Conservation (phyloP, 35 echinoderm and acorn worm genomes). For the Hemicentrotus pulcherrimus region DNA sequence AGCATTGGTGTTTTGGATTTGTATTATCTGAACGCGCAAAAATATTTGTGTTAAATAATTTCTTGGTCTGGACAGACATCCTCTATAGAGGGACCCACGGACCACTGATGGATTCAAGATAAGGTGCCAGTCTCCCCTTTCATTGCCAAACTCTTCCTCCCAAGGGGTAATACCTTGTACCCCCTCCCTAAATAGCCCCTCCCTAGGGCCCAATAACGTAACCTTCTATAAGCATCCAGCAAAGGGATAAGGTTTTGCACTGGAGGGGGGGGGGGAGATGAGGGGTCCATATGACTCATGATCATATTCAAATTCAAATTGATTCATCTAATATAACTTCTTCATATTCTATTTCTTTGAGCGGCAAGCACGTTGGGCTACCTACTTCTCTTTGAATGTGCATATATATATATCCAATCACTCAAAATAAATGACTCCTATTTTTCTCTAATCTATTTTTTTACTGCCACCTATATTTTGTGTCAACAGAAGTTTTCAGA, state of each 20-base stretch:
- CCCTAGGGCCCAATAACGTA: neutral
- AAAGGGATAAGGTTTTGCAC: neutral
- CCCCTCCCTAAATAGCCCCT: neutral
- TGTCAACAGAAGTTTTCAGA: neutral
- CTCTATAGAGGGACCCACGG: neutral
- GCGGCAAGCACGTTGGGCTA: no score
- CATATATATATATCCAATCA: neutral
- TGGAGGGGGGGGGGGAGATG: neutral
- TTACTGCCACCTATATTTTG: neutral
- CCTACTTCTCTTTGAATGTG: no score
- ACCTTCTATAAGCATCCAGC: neutral
- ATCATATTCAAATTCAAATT: neutral
- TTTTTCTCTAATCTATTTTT: neutral
- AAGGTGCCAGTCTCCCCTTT: constrained; percentile 19
- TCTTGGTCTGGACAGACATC: constrained; percentile 14
- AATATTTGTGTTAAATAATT: constrained; percentile 35
- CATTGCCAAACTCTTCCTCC: constrained; percentile 26
- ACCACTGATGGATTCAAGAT: neutral
- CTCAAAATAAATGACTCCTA: neutral
- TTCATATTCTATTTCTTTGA: neutral
- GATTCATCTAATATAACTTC: neutral
- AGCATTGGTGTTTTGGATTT: neutral
- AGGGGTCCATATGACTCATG: neutral
- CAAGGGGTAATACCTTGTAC: neutral
- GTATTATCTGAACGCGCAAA: neutral